Conservation (phyloP, 1,140 invertebrate species). For the Cydia strobilella region DNA sequence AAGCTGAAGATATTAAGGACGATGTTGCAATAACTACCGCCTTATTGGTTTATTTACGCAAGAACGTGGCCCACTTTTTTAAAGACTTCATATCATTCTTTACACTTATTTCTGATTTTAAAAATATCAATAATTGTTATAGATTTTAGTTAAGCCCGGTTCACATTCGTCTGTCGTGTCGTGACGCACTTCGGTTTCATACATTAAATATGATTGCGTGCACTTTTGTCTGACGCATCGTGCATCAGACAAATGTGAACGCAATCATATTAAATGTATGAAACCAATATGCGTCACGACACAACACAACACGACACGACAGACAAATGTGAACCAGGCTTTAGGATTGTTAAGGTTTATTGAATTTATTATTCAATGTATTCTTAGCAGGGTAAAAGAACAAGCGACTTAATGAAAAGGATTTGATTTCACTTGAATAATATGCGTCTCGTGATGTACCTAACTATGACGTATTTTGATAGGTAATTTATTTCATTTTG, state of each 20-base stretch:
- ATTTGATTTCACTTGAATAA: not conserved
- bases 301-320: too few relatives aligned
- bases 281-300: too few relatives aligned
- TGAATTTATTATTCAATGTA: not conserved
- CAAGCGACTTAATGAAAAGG: conserved; percentile 6
- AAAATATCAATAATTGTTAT: not conserved
- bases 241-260: too few relatives aligned
- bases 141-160: not conserved
- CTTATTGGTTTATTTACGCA: too few relatives aligned
- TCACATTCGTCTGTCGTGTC: too few relatives aligned
- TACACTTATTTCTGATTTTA: not conserved
- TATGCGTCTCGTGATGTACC: not conserved
- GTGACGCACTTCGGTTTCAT: too few relatives aligned
- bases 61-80: not conserved
- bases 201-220: too few relatives aligned
- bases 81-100: conserved; percentile 12
- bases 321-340: too few relatives aligned
- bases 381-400: not conserved
- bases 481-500: not conserved
- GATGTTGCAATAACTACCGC: not conserved
- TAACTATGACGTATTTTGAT: not conserved
- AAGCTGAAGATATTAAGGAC: not conserved
- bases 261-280: too few relatives aligned
- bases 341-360: conserved; percentile 9
- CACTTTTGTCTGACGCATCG: too few relatives aligned